These are phyloP conservation scores for Drosophila atripex DNA, from an alignment of 2,888 invertebrate genomes.

Conservation along the genomic window DNA sequence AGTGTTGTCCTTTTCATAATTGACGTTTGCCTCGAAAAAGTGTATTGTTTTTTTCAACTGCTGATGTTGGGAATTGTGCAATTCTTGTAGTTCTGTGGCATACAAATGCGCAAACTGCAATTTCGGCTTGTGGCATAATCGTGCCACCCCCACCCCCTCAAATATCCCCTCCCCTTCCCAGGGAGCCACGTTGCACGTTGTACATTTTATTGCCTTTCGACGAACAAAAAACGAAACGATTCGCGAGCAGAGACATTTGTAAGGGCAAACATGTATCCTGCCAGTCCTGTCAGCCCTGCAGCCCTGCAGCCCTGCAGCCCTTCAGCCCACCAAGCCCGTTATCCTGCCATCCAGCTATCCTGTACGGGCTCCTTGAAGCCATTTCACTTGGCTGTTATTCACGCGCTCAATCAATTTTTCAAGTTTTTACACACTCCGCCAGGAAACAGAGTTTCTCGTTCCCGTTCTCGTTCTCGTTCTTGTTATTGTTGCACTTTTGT, in stretches of 20 bases:
- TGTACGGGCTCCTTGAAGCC: slow-evolving; percentile 5
- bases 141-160: slow-evolving; percentile 1
- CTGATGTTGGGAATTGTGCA: neutral
- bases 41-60: neutral
- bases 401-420: slow-evolving; percentile 79
- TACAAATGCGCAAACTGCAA: slow-evolving; percentile 73
- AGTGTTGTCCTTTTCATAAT: no score
- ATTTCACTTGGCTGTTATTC: slow-evolving; percentile 73
- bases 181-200: slow-evolving; percentile 63
- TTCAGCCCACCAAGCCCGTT: neutral
- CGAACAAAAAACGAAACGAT: slow-evolving; percentile 12
- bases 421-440: slow-evolving; percentile 60
- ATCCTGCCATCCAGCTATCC: slow-evolving; percentile 9
- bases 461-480: slow-evolving; percentile 12
- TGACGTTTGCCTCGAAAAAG: neutral
- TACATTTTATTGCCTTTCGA: slow-evolving; percentile 71
- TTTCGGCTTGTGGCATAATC: slow-evolving; percentile 26
- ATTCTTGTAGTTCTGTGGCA: slow-evolving; percentile 50
- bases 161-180: slow-evolving; percentile 22
- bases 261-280: slow-evolving; percentile 61
- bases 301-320: neutral
- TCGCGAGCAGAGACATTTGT: slow-evolving; percentile 71
- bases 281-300: neutral
- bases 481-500: slow-evolving; percentile 23
- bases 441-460: slow-evolving; percentile 22